Evolutionary conservation across 1,140 invertebrate species (phyloP).

Genomic region (Aphelenchoides besseyi): DNA sequence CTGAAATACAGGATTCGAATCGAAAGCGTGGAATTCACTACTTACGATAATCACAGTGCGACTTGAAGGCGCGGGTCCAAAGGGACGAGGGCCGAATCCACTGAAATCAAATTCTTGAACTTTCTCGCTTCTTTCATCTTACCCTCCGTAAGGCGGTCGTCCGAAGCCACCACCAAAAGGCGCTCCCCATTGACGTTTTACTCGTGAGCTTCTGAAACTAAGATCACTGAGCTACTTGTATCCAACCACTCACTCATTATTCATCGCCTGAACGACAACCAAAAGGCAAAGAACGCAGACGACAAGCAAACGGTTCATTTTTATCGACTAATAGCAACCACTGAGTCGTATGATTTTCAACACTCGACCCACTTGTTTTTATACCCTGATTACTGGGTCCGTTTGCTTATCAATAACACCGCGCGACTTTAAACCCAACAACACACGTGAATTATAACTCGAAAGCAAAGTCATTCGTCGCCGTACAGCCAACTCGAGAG

Average conservation of each 20-base stretch:
- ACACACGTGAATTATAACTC: too few species aligned
- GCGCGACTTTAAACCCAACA: too few species aligned
- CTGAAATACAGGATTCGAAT: not conserved
- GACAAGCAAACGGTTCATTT: not conserved
- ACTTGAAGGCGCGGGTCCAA: not conserved
- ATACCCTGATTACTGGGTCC: too few species aligned
- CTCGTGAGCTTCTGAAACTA: not conserved
- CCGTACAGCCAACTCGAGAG: too few species aligned
- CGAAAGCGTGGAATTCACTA: too few species aligned
- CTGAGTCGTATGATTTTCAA: too few species aligned
- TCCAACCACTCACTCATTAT: not conserved
- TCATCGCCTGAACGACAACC: not conserved
- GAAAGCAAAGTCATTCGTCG: too few species aligned
- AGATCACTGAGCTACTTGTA: not conserved
- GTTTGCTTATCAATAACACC: too few species aligned
- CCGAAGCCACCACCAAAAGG: not conserved
- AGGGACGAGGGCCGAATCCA: too few species aligned
- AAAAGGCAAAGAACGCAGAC: not conserved
- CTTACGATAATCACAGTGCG: not conserved
- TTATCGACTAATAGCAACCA: not conserved
- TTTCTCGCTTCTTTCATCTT: not conserved
- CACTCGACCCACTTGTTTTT: too few species aligned
- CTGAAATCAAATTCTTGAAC: too few species aligned
- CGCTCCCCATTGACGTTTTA: not conserved
- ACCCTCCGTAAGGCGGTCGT: not conserved